Base-by-base conservation (phyloP, 2,113 vertebrate species). In the Andinoacara biseriatus region DNA sequence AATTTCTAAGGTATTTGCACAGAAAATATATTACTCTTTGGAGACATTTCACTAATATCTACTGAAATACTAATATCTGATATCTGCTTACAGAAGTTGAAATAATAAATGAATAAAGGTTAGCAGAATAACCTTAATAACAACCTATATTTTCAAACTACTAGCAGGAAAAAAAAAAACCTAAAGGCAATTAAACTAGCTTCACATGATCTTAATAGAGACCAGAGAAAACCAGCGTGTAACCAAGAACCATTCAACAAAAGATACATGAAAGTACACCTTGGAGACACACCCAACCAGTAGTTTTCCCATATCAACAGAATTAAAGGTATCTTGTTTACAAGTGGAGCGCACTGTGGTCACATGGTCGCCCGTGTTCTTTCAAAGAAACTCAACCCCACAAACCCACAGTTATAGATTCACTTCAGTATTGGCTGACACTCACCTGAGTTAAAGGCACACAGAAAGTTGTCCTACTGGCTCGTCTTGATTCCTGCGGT, bases 401-500 rank as follows among this genome's bases (percentile, higher is more conserved):
- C 17, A 72, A 72, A 54, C 46, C 13, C 58, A 60, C 2, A 1
- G 5, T 43, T 61, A 26, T 9, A 56, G 10, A 33, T 15, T n/a
- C 40, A 26, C 58, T 15, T 54, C 22, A 54, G 1, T 58, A 78
- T 60, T 69, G 61, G 52, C 17, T 52, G 43, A 46, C 49, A 35
- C 62, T 67, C 5, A 18, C 58, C 24, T 13, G 74, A 69, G 59
- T 29, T 38, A 5, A 58, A 29, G 2, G 22, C 61, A 20, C 54
- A 17, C 57, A 62, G 13, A 89, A 92, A 93, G 92, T 58, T 61
- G 89, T 65, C 65, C 43, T 33, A 88, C 92, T 84, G 84, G 92
- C 59, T 82, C 26, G 65, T 58, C 46, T 49, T 43, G 61, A 76
- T 67, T 94, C 88, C 89, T 84, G 77, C 0, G 5, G 74, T 10